Evolutionary conservation across 2,888 invertebrate genomes (phyloP), one percentile per base, ranked within the genome.

Genomic region (Limnephilus auricula): DNA sequence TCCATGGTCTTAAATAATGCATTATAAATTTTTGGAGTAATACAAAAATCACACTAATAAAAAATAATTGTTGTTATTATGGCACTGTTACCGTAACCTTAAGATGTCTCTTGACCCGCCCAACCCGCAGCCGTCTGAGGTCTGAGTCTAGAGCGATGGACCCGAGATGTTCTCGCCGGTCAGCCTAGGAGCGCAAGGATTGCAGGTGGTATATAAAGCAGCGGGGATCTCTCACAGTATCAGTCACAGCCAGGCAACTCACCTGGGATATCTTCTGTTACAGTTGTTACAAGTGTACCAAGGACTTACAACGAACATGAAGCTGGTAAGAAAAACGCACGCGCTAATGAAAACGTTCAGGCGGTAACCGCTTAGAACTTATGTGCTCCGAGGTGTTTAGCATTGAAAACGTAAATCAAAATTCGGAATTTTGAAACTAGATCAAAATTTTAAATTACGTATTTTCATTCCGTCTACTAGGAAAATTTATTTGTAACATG

Each of bases 111-210:
- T 32, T 65, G 87, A 87, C 87, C 87, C 87, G 65, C 87, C 87
- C 86, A 45, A 45, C 15, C 45, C 3, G 45, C 37, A 34, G 4
- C 65, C 65, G 34, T 40, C 37, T 25, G 89, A 90, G 90, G 34
- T 40, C 37, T 25, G 89, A 90, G 90, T 92, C 90, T 92, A 88
- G 86, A 90, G 90, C 83, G 91, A 92, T 90, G 92, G 91, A 50
- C 89, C 34, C 83, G 37, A 91, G 92, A 93, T 79, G 93, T 89
- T 90, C 91, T 82, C 82, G 87, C 90, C 84, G 92, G 92, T 92
- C 92, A 92, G 88, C 91, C 32, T 88, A 79, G 89, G 89, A 90
- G 91, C 45, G 93, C 91, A 91, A 92, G 92, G 92, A 92, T 92
- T 89, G 89, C 80, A 88, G 83, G 90, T 65, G 65, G 91, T 93